These are phyloP conservation scores for Drosophila peninsularis DNA, from an alignment of 2,888 invertebrate species.

Conservation along the genomic window DNA sequence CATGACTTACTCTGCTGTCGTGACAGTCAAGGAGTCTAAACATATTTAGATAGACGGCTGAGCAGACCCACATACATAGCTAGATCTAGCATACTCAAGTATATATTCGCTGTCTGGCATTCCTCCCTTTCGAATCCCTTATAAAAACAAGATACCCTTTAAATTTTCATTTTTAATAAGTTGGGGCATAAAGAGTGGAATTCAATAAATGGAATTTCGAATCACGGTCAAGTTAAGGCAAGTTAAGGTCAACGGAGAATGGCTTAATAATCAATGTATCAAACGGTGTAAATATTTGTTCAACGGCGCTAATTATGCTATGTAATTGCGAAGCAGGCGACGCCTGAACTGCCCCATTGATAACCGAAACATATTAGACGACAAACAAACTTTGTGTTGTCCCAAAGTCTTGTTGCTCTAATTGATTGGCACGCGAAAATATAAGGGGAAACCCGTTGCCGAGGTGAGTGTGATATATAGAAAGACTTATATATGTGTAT, in stretches of 20 bases:
- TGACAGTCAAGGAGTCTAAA: no score
- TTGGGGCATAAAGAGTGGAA: neutral
- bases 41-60: no score
- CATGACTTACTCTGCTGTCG: no score
- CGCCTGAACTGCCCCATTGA: neutral
- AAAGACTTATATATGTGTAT: neutral
- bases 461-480: neutral
- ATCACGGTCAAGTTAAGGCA: neutral
- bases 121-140: no score
- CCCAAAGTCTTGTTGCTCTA: neutral
- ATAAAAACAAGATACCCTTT: neutral
- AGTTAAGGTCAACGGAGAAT: neutral
- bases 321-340: neutral
- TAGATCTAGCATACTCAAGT: no score
- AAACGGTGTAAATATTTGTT: constrained; percentile 14
- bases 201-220: constrained; percentile 6
- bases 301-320: constrained; percentile 13
- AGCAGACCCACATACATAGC: no score
- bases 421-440: constrained; percentile 3
- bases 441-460: neutral
- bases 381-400: constrained; percentile 4
- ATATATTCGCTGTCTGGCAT: no score
- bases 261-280: constrained; percentile 26
- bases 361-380: constrained; percentile 1
- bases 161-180: neutral